phyloP scores from a whole-genome alignment of 2,113 vertebrate genomes.

The Cottus gobio region DNA sequence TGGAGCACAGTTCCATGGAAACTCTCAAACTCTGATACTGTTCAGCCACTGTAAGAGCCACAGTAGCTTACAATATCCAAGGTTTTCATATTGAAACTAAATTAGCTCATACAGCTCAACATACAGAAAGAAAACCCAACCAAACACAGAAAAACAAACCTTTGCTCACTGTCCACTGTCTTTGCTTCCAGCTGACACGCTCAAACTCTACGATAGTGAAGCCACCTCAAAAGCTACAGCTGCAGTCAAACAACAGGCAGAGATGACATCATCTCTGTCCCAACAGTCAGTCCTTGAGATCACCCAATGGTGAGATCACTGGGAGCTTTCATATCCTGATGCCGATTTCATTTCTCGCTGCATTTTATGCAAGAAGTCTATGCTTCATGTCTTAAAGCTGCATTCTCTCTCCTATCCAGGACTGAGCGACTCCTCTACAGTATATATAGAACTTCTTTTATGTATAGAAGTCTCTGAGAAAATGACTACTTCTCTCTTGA shows the following conservation, averaged over 20 bases:
- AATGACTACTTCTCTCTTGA: too few relatives aligned
- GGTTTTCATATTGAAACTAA: neutral
- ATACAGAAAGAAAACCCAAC: neutral
- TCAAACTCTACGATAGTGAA: neutral
- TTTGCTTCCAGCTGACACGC: neutral
- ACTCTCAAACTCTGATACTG: neutral
- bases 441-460: too few relatives aligned
- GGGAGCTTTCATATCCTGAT: neutral
- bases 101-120: neutral
- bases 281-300: neutral
- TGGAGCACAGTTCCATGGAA: neutral
- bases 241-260: neutral
- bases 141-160: too few relatives aligned
- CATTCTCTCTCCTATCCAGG: too few relatives aligned
- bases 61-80: neutral
- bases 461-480: too few relatives aligned
- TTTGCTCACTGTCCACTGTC: neutral
- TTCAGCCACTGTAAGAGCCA: neutral
- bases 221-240: neutral
- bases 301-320: neutral
- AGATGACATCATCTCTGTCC: conserved; percentile 11
- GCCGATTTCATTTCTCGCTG: neutral
- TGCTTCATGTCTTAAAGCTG: too few relatives aligned
- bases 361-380: neutral
- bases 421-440: too few relatives aligned